Percentiles rank a stretch among this genome's conserved stretches.
phyloP scores from a whole-genome alignment of 2,888 invertebrate species.

The Catocala nupta region DNA sequence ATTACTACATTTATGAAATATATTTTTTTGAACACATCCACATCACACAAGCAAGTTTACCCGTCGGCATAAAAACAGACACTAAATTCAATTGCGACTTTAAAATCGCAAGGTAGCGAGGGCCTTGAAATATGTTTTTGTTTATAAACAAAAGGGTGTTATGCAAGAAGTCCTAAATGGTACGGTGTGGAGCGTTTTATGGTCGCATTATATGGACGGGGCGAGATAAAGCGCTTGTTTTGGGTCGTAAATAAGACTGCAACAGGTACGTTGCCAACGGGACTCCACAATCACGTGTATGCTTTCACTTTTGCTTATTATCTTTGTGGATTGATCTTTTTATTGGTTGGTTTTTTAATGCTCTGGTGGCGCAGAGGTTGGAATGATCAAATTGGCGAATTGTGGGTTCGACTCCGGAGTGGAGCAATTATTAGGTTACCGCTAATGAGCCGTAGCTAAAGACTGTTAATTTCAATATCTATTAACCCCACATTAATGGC shows the following conservation, averaged over 20 bases:
- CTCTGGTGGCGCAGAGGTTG: no score
- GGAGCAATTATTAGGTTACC: no score
- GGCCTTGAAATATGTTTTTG: conserved; percentile 81
- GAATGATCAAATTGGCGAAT: no score
- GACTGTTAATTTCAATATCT: no score
- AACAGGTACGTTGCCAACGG: conserved; percentile 85
- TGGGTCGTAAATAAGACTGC: conserved; percentile 87
- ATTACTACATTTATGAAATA: no score
- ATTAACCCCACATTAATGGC: no score
- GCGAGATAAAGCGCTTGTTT: conserved; percentile 86
- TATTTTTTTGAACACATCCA: no score
- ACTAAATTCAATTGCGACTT: conserved; percentile 69
- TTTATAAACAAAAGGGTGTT: conserved; percentile 86
- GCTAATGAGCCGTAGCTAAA: no score
- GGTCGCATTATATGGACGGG: conserved; percentile 82
- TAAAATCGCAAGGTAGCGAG: conserved; percentile 66
- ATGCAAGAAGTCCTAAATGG: conserved; percentile 81
- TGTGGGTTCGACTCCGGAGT: no score
- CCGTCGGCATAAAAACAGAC: conserved; percentile 62
- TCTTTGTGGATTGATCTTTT: conserved; percentile 76
- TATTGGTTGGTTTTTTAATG: conserved; percentile 35
- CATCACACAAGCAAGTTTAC: conserved; percentile 41
- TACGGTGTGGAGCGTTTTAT: conserved; percentile 78
- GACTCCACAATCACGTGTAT: conserved; percentile 81
- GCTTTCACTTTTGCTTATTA: conserved; percentile 83